Percentiles rank a stretch among this genome's conserved stretches.
phyloP scores from a whole-genome alignment of 1,140 invertebrate species.

The Drosophila kepulauana region DNA sequence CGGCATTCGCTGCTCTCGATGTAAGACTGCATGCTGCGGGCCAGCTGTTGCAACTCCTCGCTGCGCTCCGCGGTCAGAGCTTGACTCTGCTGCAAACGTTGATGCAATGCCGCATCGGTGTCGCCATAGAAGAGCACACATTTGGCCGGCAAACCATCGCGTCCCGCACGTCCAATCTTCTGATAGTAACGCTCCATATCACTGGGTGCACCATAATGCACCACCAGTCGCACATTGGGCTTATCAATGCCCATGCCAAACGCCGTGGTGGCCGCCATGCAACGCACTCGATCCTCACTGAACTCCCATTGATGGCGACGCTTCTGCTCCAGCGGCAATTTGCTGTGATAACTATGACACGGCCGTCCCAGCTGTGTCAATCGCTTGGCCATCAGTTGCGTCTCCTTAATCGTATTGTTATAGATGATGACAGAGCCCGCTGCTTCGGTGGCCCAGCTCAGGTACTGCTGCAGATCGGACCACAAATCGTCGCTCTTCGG shows the following conservation, averaged over 20 bases:
- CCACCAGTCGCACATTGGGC: slow-evolving; percentile 91
- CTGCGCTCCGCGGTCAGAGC: slow-evolving; percentile 19
- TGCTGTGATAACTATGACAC: slow-evolving; percentile 88
- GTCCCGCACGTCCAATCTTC: slow-evolving; percentile 90
- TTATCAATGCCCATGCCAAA: slow-evolving; percentile 97
- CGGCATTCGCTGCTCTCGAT: slow-evolving; percentile 85
- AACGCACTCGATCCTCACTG: slow-evolving; percentile 88
- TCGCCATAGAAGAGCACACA: slow-evolving; percentile 91
- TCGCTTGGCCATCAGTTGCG: slow-evolving; percentile 87
- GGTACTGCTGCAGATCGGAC: slow-evolving; percentile 89
- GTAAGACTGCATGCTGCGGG: slow-evolving; percentile 60
- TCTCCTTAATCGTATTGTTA: slow-evolving; percentile 90
- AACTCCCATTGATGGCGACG: slow-evolving; percentile 88
- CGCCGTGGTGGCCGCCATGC: slow-evolving; percentile 95
- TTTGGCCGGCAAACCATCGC: slow-evolving; percentile 89
- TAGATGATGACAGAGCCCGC: slow-evolving; percentile 91
- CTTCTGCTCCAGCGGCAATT: slow-evolving; percentile 85
- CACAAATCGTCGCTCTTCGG: slow-evolving; percentile 85
- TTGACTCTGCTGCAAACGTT: slow-evolving; percentile 34
- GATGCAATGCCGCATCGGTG: slow-evolving; percentile 36
- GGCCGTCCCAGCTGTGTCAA: slow-evolving; percentile 85
- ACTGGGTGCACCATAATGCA: slow-evolving; percentile 88
- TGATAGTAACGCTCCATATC: slow-evolving; percentile 87
- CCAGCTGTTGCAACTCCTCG: slow-evolving; percentile 56
- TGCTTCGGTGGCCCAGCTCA: slow-evolving; percentile 87